These are phyloP conservation scores for Pseudococcus jackbeardsleyi DNA, from an alignment of 2,888 invertebrate genomes.

Conservation along the genomic window DNA sequence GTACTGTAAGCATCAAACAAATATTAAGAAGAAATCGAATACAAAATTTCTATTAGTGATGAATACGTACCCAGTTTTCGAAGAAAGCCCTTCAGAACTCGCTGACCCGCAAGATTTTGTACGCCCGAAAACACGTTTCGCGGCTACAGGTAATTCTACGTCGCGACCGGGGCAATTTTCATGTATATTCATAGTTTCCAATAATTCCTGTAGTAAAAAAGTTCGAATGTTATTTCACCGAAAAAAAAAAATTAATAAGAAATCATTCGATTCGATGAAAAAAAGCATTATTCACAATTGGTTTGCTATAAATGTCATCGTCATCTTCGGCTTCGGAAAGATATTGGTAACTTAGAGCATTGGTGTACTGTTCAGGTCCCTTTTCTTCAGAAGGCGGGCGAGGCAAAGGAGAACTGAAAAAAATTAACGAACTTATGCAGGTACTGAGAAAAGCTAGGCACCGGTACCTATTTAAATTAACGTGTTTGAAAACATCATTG, in stretches of 20 bases:
- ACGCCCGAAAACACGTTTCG: not conserved
- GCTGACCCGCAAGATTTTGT: conserved; percentile 13
- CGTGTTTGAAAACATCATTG: not conserved
- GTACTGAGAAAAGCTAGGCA: not conserved
- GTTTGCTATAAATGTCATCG: conserved; percentile 82
- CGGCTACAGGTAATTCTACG: not conserved
- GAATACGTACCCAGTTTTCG: not conserved
- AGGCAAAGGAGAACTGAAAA: conserved; percentile 82
- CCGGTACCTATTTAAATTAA: not conserved
- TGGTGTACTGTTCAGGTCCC: conserved; percentile 69
- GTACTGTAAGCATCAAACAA: not conserved
- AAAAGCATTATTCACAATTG: conserved; percentile 70
- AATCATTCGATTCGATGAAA: not conserved
- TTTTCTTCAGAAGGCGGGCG: conserved; percentile 82
- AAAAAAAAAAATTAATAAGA: not conserved
- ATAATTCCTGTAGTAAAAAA: not conserved
- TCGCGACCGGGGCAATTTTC: not conserved
- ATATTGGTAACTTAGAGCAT: conserved; percentile 72
- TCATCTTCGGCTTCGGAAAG: conserved; percentile 72
- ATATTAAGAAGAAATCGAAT: not conserved
- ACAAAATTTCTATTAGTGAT: too few relatives aligned
- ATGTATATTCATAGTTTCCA: conserved; percentile 12
- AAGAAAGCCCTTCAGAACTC: not conserved
- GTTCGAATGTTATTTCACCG: too few relatives aligned
- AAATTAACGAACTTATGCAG: conserved; percentile 33